Evolutionary conservation across 2,797 vertebrate genomes (phyloP).

Genomic region (Cyprinella venusta): DNA sequence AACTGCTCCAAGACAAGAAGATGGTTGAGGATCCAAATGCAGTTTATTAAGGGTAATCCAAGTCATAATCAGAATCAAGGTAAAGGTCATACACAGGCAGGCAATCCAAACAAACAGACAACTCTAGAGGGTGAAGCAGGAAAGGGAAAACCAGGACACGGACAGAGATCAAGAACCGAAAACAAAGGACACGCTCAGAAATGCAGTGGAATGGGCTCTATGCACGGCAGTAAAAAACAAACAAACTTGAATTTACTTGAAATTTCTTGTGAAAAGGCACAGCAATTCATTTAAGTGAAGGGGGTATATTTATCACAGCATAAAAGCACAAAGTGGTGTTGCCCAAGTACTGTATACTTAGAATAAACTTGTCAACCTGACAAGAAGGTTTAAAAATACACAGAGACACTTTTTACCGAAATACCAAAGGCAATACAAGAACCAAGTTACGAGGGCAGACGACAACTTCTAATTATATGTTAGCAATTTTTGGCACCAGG

Average conservation of each 20-base stretch:
- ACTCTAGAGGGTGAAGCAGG: too few species aligned
- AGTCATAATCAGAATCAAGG: too few species aligned
- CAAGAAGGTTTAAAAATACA: conserved; percentile 27
- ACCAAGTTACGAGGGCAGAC: background rate
- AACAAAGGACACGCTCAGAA: too few species aligned
- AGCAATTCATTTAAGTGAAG: conserved; percentile 29
- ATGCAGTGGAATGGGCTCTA: too few species aligned
- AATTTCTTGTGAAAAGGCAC: conserved; percentile 33
- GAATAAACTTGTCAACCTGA: conserved; percentile 23
- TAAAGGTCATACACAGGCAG: too few species aligned
- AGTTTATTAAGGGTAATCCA: too few species aligned
- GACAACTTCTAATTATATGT: conserved; percentile 5
- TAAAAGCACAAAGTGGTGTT: background rate
- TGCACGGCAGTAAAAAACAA: too few species aligned
- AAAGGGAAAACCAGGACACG: too few species aligned
- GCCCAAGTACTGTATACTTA: background rate
- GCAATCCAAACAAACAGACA: too few species aligned
- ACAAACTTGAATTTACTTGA: background rate
- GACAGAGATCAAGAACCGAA: too few species aligned
- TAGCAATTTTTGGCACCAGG: conserved; percentile 3
- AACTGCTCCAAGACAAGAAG: too few species aligned
- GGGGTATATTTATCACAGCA: conserved; percentile 27
- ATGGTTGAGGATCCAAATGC: too few species aligned
- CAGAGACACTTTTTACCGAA: conserved; percentile 20
- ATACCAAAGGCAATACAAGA: conserved; percentile 23